Evolutionary conservation across 2,797 vertebrate genomes (phyloP).

Genomic region (Carcharodon carcharias): DNA sequence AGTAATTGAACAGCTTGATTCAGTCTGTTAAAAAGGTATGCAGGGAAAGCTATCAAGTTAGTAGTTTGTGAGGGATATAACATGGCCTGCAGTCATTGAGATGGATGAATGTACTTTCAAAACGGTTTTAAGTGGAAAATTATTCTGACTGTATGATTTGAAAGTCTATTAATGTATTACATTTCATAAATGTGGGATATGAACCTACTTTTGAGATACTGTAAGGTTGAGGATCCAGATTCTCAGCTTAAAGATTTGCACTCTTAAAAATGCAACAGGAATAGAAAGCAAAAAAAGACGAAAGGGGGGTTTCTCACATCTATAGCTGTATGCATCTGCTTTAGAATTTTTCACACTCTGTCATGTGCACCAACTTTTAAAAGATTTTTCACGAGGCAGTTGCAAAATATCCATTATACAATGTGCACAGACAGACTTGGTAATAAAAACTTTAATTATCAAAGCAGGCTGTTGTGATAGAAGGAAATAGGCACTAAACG

Average conservation of each 20-base stretch:
- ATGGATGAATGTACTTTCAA: neutral
- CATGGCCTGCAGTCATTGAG: neutral
- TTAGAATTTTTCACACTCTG: neutral
- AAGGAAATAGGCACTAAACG: neutral
- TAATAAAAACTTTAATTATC: neutral
- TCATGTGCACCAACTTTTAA: neutral
- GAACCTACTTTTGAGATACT: neutral
- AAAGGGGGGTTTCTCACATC: neutral
- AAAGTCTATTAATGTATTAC: neutral
- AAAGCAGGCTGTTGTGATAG: neutral
- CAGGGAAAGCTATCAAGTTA: neutral
- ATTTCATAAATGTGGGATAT: slow-evolving; percentile 11
- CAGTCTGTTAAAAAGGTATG: neutral
- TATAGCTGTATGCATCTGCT: neutral
- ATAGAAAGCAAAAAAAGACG: neutral
- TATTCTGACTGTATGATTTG: neutral
- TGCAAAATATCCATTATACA: neutral
- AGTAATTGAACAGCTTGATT: neutral
- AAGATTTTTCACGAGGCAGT: neutral
- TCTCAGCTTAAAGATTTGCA: neutral
- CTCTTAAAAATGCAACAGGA: neutral
- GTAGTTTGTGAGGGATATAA: neutral
- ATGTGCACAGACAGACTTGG: neutral
- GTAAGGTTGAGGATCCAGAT: neutral
- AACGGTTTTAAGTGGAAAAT: slow-evolving; percentile 4